These are phyloP conservation scores for Leptinotarsa tumamoca DNA, from an alignment of 2,888 invertebrate genomes.

Conservation along the genomic window DNA sequence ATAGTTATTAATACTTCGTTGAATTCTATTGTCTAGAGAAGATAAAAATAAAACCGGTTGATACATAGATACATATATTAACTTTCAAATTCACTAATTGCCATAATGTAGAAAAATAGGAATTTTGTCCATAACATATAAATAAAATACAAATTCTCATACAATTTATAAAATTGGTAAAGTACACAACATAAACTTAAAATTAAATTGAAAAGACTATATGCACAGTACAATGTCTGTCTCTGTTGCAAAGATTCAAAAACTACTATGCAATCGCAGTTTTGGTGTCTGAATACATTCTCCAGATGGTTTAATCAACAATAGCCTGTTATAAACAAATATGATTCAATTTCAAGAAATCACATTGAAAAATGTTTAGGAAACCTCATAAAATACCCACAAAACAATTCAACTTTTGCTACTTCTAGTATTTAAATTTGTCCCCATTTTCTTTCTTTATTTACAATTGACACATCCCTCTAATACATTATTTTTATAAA, in stretches of 20 bases:
- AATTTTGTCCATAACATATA: constrained; percentile 50
- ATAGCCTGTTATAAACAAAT: background rate
- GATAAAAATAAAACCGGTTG: constrained; percentile 33
- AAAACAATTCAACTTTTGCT: background rate
- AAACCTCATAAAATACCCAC: background rate
- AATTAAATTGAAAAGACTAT: constrained; percentile 37
- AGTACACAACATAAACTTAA: constrained; percentile 41
- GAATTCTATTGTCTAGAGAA: background rate
- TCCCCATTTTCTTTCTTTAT: constrained; percentile 4
- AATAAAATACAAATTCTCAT: constrained; percentile 47
- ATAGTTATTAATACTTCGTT: background rate
- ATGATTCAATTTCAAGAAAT: constrained; percentile 3
- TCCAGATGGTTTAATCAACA: constrained; percentile 10
- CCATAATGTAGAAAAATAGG: constrained; percentile 54
- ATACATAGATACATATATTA: constrained; percentile 44
- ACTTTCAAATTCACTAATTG: constrained; percentile 39
- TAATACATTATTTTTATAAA: background rate
- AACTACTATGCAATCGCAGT: background rate
- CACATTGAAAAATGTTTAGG: background rate
- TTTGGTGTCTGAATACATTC: constrained; percentile 1
- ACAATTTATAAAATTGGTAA: constrained; percentile 48
- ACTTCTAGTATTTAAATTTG: background rate
- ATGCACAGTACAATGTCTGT: constrained; percentile 35
- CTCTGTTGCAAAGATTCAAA: constrained; percentile 41
- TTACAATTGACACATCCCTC: constrained; percentile 1